Evolutionary conservation across 2,888 invertebrate species (phyloP).

Genomic region (Lasioglossum morio): DNA sequence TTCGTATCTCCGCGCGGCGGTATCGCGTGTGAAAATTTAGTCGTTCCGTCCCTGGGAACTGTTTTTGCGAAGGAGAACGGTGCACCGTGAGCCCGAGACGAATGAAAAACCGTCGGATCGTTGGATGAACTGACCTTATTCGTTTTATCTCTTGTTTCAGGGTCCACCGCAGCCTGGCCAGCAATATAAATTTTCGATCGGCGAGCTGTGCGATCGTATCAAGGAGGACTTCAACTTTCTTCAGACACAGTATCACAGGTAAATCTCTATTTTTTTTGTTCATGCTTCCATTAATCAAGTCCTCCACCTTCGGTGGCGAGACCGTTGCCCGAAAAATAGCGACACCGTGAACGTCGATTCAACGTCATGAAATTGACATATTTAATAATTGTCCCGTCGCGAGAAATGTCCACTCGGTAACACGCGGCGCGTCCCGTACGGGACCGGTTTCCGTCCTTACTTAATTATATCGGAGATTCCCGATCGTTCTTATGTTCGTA

Average conservation of each 20-base stretch:
- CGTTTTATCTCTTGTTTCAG: constrained; percentile 86
- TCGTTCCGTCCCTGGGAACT: constrained; percentile 20
- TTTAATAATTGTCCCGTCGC: background rate
- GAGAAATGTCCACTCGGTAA: background rate
- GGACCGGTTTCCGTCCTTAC: background rate
- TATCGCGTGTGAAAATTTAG: constrained; percentile 39
- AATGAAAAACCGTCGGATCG: constrained; percentile 18
- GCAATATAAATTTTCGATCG: constrained; percentile 96
- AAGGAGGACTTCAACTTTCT: constrained; percentile 98
- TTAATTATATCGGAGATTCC: constrained; percentile 11
- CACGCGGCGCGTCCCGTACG: background rate
- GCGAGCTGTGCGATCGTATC: constrained; percentile 96
- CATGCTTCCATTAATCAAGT: constrained; percentile 12
- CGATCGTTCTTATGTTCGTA: background rate
- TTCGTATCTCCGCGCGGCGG: constrained; percentile 7
- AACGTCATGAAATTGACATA: background rate
- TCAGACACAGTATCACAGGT: constrained; percentile 98
- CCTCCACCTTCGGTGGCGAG: background rate
- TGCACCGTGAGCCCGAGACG: background rate
- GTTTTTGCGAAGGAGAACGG: constrained; percentile 13
- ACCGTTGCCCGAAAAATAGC: background rate
- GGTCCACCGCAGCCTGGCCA: constrained; percentile 95
- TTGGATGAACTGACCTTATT: constrained; percentile 38
- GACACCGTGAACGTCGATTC: background rate
- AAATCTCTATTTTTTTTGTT: constrained; percentile 56